Base-by-base conservation (phyloP, 2,888 invertebrate species). In the Plebejus anna region DNA sequence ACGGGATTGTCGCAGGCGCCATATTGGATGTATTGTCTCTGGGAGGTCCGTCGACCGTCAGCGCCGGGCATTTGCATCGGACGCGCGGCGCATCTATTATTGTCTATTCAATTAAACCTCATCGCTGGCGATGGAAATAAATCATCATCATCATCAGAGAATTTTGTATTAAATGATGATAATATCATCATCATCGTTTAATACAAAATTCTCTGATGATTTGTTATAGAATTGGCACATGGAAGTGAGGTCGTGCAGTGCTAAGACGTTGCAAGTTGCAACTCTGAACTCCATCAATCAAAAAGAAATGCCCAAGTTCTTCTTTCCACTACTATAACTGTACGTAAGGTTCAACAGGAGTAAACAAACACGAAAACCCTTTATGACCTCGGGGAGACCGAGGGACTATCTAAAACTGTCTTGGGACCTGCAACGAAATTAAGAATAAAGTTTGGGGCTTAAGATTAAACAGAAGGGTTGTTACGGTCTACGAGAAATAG, bases 1-100 rank as follows among this genome's bases (percentile, higher is more conserved):
- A 76, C 80, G 80, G 80, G 79, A 79, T 80, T 80, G 78, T 80
- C 81, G 80, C 83, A 88, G 91, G 92, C 94, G 93, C 94, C 94
- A 92, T 93, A 88, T 92, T 90, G 91, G 85, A 90, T 89, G 85
- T 85, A 86, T 85, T 88, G 89, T 87, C 86, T 82, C 86, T 90
- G 93, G 91, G 92, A 90, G 93, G 93, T 92, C 90, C 87, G 83
- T 93, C 93, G 93, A 92, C 90, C 87, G 83, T 93, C 93, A 94
- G 94, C 94, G 94, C 93, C 93, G 88, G 87, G 82, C 91, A 92
- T 93, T 92, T 91, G 88, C 91, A 92, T 92, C 84, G 84, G 81
- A 91, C 93, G 91, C 88, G 90, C 85, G 85, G 77, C 81, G 92
- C 90, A 92, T 92, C 86, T 83, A 90, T 89, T 87, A 85, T 84